Evolutionary conservation across 2,888 invertebrate species (phyloP).

Genomic region (Phragmatobia fuliginosa): DNA sequence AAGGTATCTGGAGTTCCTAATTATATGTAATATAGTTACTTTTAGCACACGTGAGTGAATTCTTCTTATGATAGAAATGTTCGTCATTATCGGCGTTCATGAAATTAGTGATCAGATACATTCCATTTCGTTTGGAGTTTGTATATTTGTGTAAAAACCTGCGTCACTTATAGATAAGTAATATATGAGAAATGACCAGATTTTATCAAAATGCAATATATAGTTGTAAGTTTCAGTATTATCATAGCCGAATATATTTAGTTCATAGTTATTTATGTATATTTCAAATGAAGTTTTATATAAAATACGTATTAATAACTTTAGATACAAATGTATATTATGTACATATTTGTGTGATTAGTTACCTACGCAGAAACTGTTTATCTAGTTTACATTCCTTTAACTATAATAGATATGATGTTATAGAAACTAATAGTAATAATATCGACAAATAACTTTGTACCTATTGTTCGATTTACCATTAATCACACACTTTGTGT

Average conservation of each 20-base stretch:
- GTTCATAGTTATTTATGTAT: constrained; percentile 80
- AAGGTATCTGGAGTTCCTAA: constrained; percentile 82
- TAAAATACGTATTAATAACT: constrained; percentile 58
- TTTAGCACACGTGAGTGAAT: constrained; percentile 44
- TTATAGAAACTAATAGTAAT: constrained; percentile 29
- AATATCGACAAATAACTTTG: constrained; percentile 19
- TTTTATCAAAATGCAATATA: constrained; percentile 86
- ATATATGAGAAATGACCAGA: constrained; percentile 82
- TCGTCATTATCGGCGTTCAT: constrained; percentile 17
- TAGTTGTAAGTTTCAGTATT: constrained; percentile 84
- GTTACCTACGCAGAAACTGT: constrained; percentile 50
- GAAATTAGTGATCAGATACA: constrained; percentile 61
- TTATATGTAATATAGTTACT: constrained; percentile 66
- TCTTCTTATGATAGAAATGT: constrained; percentile 30
- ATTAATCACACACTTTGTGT: constrained; percentile 21
- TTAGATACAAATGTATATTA: constrained; percentile 69
- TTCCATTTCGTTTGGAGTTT: constrained; percentile 69
- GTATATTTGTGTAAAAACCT: constrained; percentile 81
- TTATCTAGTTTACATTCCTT: constrained; percentile 36
- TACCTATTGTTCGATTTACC: constrained; percentile 12
- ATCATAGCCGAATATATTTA: constrained; percentile 81
- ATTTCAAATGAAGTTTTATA: constrained; percentile 77
- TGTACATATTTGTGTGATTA: constrained; percentile 70
- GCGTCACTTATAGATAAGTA: constrained; percentile 69
- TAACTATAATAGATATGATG: constrained; percentile 29